phyloP scores from a whole-genome alignment of 2,113 vertebrate genomes.

The Baryphthengus martii region DNA sequence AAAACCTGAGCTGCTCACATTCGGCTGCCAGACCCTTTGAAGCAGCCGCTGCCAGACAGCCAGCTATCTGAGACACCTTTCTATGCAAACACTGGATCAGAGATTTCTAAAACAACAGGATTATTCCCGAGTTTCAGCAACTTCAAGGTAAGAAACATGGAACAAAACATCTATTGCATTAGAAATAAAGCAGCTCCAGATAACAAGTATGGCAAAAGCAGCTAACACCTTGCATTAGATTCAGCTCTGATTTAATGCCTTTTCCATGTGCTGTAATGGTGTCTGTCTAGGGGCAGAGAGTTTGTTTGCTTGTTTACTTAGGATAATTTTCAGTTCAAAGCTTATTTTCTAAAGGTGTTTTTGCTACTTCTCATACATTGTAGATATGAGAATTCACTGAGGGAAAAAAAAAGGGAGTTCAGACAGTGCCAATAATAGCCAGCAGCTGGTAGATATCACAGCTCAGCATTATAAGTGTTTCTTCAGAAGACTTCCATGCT shows the following conservation, averaged over 20 bases:
- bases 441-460: neutral
- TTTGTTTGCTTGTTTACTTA: neutral
- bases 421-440: neutral
- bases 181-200: neutral
- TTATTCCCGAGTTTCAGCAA: constrained; percentile 31
- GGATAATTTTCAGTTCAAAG: neutral
- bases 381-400: neutral
- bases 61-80: constrained; percentile 55
- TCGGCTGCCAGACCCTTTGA: constrained; percentile 44
- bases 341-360: neutral
- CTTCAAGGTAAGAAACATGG: neutral
- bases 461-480: neutral
- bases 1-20: constrained; percentile 53
- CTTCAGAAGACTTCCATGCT: neutral
- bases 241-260: neutral
- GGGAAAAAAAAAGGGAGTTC: neutral
- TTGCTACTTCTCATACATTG: neutral
- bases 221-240: neutral
- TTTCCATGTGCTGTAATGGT: neutral
- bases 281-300: neutral
- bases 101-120: constrained; percentile 65
- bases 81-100: constrained; percentile 36
- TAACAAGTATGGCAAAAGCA: neutral
- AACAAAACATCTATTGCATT: neutral
- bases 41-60: constrained; percentile 40